Base-by-base conservation (phyloP, 2,113 vertebrate species). In the Ophiodon elongatus region DNA sequence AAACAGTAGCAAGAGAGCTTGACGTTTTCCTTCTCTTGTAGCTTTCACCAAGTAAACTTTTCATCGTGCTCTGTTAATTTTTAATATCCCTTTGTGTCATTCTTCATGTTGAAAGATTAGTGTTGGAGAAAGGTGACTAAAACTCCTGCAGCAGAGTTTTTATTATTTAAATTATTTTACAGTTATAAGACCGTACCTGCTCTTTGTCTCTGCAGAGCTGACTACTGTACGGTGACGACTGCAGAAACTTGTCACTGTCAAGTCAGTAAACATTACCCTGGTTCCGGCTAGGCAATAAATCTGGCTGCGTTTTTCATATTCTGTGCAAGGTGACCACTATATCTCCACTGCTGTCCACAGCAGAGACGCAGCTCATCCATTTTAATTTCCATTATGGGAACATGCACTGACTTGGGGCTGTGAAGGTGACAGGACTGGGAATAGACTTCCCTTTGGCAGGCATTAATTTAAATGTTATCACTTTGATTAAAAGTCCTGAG, bases 401-500 rank as follows among this genome's bases (percentile, higher is more conserved):
- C 37, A 10, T 33, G 0, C 5, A 8, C 27, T 8, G 47, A 29
- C 57, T 39, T 41, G 23, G 47, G 56, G 23, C 69, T 80, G 17
- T 64, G 59, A 79, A 81, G 31, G 80, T 76, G 75, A 68, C 25
- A 69, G 43, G 41, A 50, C 37, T 63, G 70, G 52, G 0, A 59
- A 78, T 76, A 31, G 19, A 31, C 54, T 59, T 64, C 15, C 75
- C 6, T 37, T 10, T 64, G 31, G 23, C 41, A 37, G 37, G 1
- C 73, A 29, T 68, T 80, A n/a, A 85, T 84, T 83, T 47, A 68
- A 79, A 47, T 25, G 33, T 74, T 17, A 54, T 73, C 64, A 67
- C 13, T 75, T 23, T 29, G 65, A 85, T 87, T 80, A 29, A 69
- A 85, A 63, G 54, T 37, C 31, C 25, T 62, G 29, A 62, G 56